phyloP scores from a whole-genome alignment of 2,888 invertebrate genomes.

The Hoplodrina ambigua region DNA sequence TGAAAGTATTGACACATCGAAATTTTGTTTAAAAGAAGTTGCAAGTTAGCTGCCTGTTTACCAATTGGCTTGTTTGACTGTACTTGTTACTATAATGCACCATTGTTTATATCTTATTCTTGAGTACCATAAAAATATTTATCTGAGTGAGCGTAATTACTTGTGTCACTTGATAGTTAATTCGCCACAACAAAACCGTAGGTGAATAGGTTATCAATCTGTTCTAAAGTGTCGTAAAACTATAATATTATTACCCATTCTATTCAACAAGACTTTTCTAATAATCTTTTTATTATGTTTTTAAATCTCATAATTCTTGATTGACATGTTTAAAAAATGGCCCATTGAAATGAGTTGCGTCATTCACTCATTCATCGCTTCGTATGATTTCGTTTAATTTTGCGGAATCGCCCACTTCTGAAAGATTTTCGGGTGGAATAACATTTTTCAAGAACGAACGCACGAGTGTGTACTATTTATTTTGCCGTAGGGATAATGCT shows the following conservation, averaged over 20 bases:
- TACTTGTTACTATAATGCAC: background rate
- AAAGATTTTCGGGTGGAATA: slow-evolving; percentile 23
- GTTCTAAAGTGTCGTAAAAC: slow-evolving; percentile 44
- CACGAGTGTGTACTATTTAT: slow-evolving; percentile 9
- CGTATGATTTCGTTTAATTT: slow-evolving; percentile 28
- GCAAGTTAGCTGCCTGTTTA: too few species aligned
- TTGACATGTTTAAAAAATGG: slow-evolving; percentile 13
- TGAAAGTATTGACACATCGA: too few species aligned
- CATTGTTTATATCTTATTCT: slow-evolving; percentile 29
- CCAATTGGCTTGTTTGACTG: too few species aligned
- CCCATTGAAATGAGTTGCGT: slow-evolving; percentile 15
- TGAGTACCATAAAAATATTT: background rate
- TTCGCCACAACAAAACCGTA: slow-evolving; percentile 40
- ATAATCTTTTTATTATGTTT: slow-evolving; percentile 1
- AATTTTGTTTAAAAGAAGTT: too few species aligned
- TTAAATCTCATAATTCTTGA: slow-evolving; percentile 12
- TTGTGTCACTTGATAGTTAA: slow-evolving; percentile 30
- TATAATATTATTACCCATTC: slow-evolving; percentile 15
- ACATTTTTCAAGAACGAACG: slow-evolving; percentile 28
- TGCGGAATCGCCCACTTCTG: slow-evolving; percentile 17
- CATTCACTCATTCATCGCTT: slow-evolving; percentile 32
- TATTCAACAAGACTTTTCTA: slow-evolving; percentile 20
- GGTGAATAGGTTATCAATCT: slow-evolving; percentile 53
- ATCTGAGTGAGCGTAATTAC: slow-evolving; percentile 19
- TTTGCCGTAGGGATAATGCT: slow-evolving; percentile 22